Evolutionary conservation across 1,140 invertebrate species (phyloP).

Genomic region (Zaprionus africanus): DNA sequence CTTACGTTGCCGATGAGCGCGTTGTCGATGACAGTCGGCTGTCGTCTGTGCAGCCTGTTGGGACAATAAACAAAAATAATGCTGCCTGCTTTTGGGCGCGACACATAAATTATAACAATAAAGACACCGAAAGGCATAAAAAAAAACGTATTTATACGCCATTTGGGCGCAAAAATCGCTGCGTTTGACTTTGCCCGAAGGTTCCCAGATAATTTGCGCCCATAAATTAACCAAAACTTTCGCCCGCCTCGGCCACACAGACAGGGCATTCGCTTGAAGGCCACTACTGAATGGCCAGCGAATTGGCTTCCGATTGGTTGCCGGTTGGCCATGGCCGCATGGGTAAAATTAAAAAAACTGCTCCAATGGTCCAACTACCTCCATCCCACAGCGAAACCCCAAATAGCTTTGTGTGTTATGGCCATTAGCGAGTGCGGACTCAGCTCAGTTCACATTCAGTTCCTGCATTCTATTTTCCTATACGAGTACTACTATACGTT

Average conservation of each 20-base stretch:
- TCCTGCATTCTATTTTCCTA: conserved; percentile 6
- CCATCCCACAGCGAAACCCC: background rate
- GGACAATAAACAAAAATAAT: conserved; percentile 72
- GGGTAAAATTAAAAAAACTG: conserved; percentile 65
- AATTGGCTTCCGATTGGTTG: conserved; percentile 43
- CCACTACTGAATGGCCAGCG: conserved; percentile 24
- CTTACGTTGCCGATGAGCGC: background rate
- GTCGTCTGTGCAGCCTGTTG: conserved; percentile 27
- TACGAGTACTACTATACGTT: no score
- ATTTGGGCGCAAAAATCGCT: conserved; percentile 60
- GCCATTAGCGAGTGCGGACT: conserved; percentile 35
- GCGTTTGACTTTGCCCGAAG: conserved; percentile 59
- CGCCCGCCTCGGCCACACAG: background rate
- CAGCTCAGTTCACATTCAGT: conserved; percentile 6
- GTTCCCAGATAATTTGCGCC: conserved; percentile 59
- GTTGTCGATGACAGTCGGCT: conserved; percentile 59
- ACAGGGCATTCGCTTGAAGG: conserved; percentile 8
- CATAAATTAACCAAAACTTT: conserved; percentile 65
- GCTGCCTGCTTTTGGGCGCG: conserved; percentile 49
- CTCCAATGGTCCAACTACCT: background rate
- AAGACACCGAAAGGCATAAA: conserved; percentile 58
- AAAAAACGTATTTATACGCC: conserved; percentile 58
- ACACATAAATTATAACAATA: conserved; percentile 76
- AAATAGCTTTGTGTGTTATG: conserved; percentile 49
- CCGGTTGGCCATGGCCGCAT: conserved; percentile 9